Percentiles rank a stretch among this genome's conserved stretches.
phyloP scores from a whole-genome alignment of 2,888 invertebrate species.

The Amaurobius ferox region DNA sequence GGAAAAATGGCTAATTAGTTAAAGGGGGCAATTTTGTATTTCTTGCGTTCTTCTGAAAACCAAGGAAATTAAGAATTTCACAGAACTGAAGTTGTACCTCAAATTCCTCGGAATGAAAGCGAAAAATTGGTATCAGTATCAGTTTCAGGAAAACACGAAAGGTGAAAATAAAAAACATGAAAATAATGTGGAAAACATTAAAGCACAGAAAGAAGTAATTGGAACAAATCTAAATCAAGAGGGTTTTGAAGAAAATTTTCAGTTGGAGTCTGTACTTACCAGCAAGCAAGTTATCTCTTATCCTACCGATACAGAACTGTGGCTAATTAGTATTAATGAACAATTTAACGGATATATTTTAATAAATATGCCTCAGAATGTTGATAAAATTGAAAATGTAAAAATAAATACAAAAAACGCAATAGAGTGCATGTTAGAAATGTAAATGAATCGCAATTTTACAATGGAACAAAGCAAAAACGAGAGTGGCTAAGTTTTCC shows the following conservation, averaged over 20 bases:
- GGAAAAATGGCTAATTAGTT: too few species aligned
- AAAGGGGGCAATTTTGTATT: too few species aligned
- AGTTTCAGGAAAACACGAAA: background rate
- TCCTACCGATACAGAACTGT: background rate
- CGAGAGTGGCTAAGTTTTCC: background rate
- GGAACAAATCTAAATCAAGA: conserved; percentile 13
- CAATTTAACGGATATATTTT: background rate
- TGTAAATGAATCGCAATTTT: background rate
- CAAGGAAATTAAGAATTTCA: too few species aligned
- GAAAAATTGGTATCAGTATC: conserved; percentile 2
- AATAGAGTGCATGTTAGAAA: background rate
- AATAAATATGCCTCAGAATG: background rate
- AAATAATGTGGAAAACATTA: background rate
- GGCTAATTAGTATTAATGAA: background rate
- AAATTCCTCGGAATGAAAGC: background rate
- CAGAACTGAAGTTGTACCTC: conserved; percentile 16
- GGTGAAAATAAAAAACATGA: background rate
- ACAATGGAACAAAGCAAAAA: background rate
- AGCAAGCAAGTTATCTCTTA: background rate
- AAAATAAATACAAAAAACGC: background rate
- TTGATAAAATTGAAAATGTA: background rate
- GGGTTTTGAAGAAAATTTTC: background rate
- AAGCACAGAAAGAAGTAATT: background rate
- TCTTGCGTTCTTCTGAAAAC: too few species aligned
- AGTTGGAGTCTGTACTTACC: background rate